A percentile compares a stretch with the other conserved stretches of the same genome.
Evolutionary conservation across 2,888 invertebrate species (phyloP).

Genomic region (Plagodis dolabraria): DNA sequence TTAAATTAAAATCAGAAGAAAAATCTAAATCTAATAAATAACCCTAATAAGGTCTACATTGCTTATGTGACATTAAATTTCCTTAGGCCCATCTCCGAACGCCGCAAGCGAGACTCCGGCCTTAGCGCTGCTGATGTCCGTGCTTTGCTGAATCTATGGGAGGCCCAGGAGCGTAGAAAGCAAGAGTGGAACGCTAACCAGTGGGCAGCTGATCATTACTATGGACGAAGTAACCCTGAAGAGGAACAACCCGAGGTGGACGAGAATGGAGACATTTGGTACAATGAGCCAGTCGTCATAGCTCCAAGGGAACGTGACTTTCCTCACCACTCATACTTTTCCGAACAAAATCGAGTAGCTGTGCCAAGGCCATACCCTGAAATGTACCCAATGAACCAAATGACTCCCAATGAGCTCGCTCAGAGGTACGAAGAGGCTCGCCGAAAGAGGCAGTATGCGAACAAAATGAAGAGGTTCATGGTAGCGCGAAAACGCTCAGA

Average conservation of each 20-base stretch:
- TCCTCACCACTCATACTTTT: conserved; percentile 76
- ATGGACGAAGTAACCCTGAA: conserved; percentile 70
- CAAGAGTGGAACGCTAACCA: conserved; percentile 79
- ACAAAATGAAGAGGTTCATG: conserved; percentile 86
- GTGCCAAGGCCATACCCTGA: conserved; percentile 72
- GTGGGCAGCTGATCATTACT: conserved; percentile 71
- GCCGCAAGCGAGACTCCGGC: conserved; percentile 86
- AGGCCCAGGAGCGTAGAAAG: conserved; percentile 84
- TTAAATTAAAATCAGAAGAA: conserved; percentile 45
- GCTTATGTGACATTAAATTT: conserved; percentile 27
- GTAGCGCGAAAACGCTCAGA: conserved; percentile 84
- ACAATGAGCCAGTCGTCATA: conserved; percentile 84
- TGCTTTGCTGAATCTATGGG: conserved; percentile 85
- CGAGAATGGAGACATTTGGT: conserved; percentile 84
- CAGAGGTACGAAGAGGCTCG: conserved; percentile 78
- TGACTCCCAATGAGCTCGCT: conserved; percentile 72
- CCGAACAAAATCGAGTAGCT: conserved; percentile 77
- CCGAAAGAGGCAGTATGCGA: conserved; percentile 78
- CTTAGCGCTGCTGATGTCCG: conserved; percentile 86
- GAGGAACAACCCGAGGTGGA: conserved; percentile 80
- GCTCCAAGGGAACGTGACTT: conserved; percentile 70
- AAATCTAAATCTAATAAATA: neutral
- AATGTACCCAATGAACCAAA: conserved; percentile 57
- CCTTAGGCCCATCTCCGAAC: conserved; percentile 72
- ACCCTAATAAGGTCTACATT: conserved; percentile 13